Percentiles rank a stretch among this genome's conserved stretches.
Conservation (phyloP, 1,140 invertebrate genomes). For the Saccostrea echinata region DNA sequence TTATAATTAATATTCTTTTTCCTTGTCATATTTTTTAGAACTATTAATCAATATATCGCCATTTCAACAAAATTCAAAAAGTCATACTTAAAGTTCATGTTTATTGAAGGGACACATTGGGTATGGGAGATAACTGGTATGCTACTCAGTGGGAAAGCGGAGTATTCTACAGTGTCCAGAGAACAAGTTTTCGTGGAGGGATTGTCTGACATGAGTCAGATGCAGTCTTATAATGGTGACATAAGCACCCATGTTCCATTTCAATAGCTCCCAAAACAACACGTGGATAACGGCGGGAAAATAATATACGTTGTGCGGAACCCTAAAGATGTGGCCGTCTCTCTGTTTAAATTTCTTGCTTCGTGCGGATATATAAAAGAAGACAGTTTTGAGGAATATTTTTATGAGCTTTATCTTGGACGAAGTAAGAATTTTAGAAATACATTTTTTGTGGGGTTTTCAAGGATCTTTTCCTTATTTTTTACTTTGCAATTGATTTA, state of each 20-base stretch:
- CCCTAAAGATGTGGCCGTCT: constrained; percentile 62
- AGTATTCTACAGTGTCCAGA: constrained; percentile 40
- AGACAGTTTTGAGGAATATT: neutral
- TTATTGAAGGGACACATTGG: constrained; percentile 58
- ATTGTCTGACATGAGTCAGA: neutral
- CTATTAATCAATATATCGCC: too few species aligned
- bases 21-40: too few species aligned
- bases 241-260: constrained; percentile 56
- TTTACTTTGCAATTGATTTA: too few species aligned
- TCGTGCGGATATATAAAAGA: neutral
- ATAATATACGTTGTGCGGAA: constrained; percentile 56
- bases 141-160: constrained; percentile 43
- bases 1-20: too few species aligned
- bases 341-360: constrained; percentile 47
- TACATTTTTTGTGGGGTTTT: neutral
- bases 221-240: constrained; percentile 38
- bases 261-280: constrained; percentile 35
- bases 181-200: constrained; percentile 10
- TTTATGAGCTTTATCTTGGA: neutral
- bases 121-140: constrained; percentile 55
- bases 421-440: neutral
- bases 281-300: constrained; percentile 47
- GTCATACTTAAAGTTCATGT: neutral
- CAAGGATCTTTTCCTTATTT: too few species aligned
- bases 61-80: too few species aligned